These are phyloP conservation scores for Sakesphorus luctuosus DNA, from an alignment of 2,113 vertebrate genomes.

Conservation along the genomic window DNA sequence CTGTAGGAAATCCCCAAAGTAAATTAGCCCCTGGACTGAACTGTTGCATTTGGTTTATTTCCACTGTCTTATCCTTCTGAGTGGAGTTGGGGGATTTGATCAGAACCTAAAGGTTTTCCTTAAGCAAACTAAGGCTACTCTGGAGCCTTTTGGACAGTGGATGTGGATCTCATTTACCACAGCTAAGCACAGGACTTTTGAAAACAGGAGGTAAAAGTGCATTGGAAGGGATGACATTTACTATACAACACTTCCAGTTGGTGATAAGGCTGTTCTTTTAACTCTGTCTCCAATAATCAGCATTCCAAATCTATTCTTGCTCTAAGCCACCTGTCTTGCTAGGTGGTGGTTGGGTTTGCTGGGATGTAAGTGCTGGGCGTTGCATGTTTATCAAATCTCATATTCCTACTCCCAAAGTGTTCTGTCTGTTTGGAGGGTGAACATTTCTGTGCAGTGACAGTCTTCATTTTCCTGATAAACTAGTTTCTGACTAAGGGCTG, in stretches of 20 bases:
- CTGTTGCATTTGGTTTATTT: neutral
- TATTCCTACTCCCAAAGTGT: neutral
- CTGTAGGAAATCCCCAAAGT: neutral
- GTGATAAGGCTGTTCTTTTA: neutral
- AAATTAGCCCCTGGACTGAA: neutral
- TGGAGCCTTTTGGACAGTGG: neutral
- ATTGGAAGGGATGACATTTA: neutral
- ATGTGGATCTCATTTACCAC: neutral
- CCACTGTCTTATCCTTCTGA: neutral
- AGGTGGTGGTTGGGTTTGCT: neutral
- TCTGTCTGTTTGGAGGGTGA: neutral
- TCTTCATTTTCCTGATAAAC: neutral
- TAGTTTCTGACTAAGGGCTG: neutral
- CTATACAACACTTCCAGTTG: neutral
- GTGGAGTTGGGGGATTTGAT: neutral
- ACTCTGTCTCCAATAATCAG: neutral
- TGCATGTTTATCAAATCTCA: neutral
- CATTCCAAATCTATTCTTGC: neutral
- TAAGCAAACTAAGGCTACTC: neutral
- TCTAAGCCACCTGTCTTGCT: neutral
- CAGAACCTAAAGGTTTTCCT: neutral
- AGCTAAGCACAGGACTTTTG: neutral
- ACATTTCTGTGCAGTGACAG: neutral
- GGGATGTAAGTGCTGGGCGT: neutral
- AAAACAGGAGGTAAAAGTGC: neutral